Percentiles rank a stretch among this genome's conserved stretches.
Evolutionary conservation across 2,797 vertebrate genomes (phyloP).

Genomic region (Cyprinella venusta): DNA sequence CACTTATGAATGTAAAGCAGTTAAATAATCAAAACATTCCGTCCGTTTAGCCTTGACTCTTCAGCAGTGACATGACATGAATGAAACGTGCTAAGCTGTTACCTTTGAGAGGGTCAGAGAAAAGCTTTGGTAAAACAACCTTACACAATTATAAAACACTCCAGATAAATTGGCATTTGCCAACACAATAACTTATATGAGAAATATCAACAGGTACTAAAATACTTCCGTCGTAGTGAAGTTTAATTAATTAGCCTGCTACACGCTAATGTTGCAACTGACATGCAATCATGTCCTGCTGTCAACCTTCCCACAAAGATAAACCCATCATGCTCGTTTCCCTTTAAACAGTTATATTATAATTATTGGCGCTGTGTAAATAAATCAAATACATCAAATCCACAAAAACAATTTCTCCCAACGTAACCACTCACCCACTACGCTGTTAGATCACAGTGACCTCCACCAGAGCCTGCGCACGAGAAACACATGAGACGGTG

Average conservation of each 20-base stretch:
- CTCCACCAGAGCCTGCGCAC: conserved; percentile 75
- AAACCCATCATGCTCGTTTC: not conserved
- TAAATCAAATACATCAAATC: not conserved
- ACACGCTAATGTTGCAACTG: conserved; percentile 34
- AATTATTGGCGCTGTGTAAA: not conserved
- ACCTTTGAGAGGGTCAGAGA: not conserved
- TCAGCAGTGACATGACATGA: not conserved
- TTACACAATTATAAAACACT: not conserved
- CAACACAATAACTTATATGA: not conserved
- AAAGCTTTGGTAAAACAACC: not conserved
- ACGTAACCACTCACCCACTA: conserved; percentile 66
- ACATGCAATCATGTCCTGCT: not conserved
- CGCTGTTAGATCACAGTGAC: conserved; percentile 69
- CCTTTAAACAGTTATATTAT: not conserved
- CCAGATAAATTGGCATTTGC: not conserved
- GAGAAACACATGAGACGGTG: conserved; percentile 65
- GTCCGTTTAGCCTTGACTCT: not conserved
- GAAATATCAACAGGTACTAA: not conserved
- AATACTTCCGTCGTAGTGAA: not conserved
- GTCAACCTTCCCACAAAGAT: not conserved
- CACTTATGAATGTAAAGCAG: not conserved
- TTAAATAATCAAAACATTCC: not conserved
- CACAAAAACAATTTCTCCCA: not conserved
- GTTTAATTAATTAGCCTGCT: conserved; percentile 6
- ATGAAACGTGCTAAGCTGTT: not conserved